These are phyloP conservation scores for Dione juno DNA, from an alignment of 2,888 invertebrate species.

Conservation along the genomic window DNA sequence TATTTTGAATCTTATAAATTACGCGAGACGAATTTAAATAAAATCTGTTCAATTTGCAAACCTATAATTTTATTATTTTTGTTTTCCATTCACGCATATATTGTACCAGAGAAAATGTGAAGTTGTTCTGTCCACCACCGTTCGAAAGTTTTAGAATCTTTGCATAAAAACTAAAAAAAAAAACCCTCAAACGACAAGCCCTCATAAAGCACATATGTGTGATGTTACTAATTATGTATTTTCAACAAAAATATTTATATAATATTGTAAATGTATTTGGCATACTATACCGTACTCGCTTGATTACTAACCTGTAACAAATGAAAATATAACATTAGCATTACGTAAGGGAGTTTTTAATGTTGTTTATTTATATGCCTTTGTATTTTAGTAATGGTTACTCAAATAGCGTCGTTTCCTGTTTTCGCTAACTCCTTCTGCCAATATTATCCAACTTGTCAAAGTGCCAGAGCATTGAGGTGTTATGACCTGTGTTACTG, in stretches of 20 bases:
- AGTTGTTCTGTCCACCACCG: too few relatives aligned
- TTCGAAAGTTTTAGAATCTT: too few relatives aligned
- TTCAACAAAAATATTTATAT: background rate
- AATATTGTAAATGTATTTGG: background rate
- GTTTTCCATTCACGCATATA: too few relatives aligned
- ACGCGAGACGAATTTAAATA: background rate
- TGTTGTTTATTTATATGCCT: slow-evolving; percentile 32
- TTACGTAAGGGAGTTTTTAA: slow-evolving; percentile 26
- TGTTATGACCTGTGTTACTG: slow-evolving; percentile 67
- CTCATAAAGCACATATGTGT: too few relatives aligned
- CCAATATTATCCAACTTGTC: slow-evolving; percentile 76
- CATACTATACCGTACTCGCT: slow-evolving; percentile 15
- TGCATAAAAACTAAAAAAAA: too few relatives aligned
- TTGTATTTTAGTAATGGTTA: slow-evolving; percentile 52
- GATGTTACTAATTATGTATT: too few relatives aligned
- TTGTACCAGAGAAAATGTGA: too few relatives aligned
- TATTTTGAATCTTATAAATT: background rate
- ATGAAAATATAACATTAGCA: slow-evolving; percentile 29
- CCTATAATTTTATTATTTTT: too few relatives aligned
- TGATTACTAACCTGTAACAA: slow-evolving; percentile 41
- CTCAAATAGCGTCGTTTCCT: slow-evolving; percentile 77
- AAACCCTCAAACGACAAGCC: too few relatives aligned
- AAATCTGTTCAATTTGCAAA: background rate
- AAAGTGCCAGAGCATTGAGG: slow-evolving; percentile 70
- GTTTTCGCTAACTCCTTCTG: slow-evolving; percentile 65